These are phyloP conservation scores for Nesogale talazaci DNA, from an alignment of 2,113 vertebrate genomes.

Conservation along the genomic window DNA sequence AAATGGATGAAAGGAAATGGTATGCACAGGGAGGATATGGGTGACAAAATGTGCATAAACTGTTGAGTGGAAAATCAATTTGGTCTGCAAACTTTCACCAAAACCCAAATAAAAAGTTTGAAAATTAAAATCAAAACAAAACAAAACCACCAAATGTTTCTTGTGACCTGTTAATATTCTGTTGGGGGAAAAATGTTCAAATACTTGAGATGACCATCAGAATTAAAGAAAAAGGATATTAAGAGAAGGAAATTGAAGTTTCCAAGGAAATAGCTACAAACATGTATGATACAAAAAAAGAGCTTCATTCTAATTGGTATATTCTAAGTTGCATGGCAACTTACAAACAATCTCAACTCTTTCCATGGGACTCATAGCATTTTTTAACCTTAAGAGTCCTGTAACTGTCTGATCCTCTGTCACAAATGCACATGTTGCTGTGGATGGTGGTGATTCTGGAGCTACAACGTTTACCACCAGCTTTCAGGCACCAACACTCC, in stretches of 20 bases:
- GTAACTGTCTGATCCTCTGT: slow-evolving; percentile 67
- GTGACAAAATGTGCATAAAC: too few species aligned
- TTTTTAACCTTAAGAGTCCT: slow-evolving; percentile 55
- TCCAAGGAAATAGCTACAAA: slow-evolving; percentile 30
- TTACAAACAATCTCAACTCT: slow-evolving; percentile 44
- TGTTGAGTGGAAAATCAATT: too few species aligned
- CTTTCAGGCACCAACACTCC: slow-evolving; percentile 79
- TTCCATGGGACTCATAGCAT: neutral
- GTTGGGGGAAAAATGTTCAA: slow-evolving; percentile 18
- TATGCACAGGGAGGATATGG: too few species aligned
- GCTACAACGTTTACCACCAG: slow-evolving; percentile 77
- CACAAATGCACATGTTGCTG: slow-evolving; percentile 67
- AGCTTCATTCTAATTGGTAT: neutral
- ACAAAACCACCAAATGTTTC: too few species aligned
- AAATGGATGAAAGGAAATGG: too few species aligned
- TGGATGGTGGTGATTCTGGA: slow-evolving; percentile 72
- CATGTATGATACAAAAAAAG: slow-evolving; percentile 3
- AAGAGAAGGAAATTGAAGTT: slow-evolving; percentile 11
- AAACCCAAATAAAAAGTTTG: too few species aligned
- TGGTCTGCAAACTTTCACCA: too few species aligned
- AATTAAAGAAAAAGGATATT: neutral
- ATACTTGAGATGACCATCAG: slow-evolving; percentile 23
- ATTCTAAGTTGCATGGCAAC: neutral
- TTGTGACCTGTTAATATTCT: slow-evolving; percentile 29
- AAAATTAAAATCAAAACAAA: too few species aligned